Evolutionary conservation across 30 jellyfish, hydroid and myxozoan genomes (phyloP).

Genomic region (Rhopilema esculentum): DNA sequence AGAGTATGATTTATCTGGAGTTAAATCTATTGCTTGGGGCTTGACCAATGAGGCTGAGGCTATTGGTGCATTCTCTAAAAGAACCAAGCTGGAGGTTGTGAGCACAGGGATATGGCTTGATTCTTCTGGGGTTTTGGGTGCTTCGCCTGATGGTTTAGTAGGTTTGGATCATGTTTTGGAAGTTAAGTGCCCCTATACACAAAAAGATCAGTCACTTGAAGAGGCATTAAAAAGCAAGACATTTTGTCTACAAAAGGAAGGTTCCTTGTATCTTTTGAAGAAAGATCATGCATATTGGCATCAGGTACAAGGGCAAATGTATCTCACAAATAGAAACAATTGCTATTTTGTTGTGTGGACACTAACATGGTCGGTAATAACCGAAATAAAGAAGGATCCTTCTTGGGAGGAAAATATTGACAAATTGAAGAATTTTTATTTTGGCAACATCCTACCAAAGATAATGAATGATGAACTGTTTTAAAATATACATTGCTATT

Average conservation of each 20-base stretch:
- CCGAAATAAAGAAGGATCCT: conserved; percentile 4
- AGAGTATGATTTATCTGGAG: conserved; percentile 27
- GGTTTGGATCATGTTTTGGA: conserved; percentile 13
- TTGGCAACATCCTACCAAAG: background rate
- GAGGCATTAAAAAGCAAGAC: conserved; percentile 6
- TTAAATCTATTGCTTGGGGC: conserved; percentile 53
- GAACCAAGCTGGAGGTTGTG: background rate
- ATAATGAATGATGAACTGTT: background rate
- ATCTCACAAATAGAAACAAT: conserved; percentile 10
- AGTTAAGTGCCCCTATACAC: conserved; percentile 51
- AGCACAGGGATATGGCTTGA: conserved; percentile 22
- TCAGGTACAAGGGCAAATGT: conserved; percentile 27
- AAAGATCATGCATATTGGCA: conserved; percentile 25
- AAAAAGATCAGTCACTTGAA: conserved; percentile 30
- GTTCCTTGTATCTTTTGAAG: background rate
- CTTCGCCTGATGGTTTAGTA: conserved; percentile 40
- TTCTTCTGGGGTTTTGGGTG: conserved; percentile 27
- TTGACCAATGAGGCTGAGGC: conserved; percentile 51
- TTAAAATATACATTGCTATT: background rate
- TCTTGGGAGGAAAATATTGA: conserved; percentile 7
- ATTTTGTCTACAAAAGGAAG: conserved; percentile 13
- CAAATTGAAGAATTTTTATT: background rate
- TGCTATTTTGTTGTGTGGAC: conserved; percentile 41
- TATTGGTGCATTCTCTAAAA: conserved; percentile 22
- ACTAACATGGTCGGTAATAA: background rate